Percentiles rank a stretch among this genome's conserved stretches.
These are phyloP conservation scores for Mionectes macconnelli DNA, from an alignment of 2,113 vertebrate genomes.

Conservation along the genomic window DNA sequence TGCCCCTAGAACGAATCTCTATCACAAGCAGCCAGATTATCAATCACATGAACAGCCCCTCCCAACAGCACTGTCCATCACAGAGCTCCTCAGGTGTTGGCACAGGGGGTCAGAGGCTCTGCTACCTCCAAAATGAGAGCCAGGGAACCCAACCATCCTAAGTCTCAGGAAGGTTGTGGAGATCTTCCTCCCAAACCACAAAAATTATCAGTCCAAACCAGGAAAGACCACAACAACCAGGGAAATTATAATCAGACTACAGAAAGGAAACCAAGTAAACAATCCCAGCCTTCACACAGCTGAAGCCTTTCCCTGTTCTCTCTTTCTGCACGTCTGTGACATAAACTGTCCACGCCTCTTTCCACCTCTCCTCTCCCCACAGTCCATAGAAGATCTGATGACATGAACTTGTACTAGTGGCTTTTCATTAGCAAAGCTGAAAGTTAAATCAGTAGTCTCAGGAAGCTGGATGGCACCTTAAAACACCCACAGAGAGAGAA, in stretches of 20 bases:
- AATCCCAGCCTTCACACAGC: neutral
- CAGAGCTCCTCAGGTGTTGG: neutral
- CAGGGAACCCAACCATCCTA: accelerated
- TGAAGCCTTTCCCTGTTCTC: neutral
- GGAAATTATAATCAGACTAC: accelerated
- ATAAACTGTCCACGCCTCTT: neutral
- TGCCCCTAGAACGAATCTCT: neutral
- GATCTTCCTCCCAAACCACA: neutral
- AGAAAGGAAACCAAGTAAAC: neutral
- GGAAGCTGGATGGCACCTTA: neutral
- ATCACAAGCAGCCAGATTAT: no score
- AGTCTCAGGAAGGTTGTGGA: accelerated
- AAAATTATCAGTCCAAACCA: neutral
- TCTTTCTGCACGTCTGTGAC: neutral
- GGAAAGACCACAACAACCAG: neutral
- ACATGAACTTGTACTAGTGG: neutral
- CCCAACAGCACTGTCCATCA: neutral
- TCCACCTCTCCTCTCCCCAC: neutral
- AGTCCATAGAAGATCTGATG: neutral
- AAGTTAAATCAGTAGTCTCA: neutral
- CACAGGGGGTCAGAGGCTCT: neutral
- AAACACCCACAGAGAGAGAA: neutral
- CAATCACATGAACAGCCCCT: neutral
- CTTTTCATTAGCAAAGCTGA: neutral
- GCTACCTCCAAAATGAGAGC: neutral